Base-by-base conservation (phyloP, 2,888 invertebrate species). In the Lycophotia porphyrea region DNA sequence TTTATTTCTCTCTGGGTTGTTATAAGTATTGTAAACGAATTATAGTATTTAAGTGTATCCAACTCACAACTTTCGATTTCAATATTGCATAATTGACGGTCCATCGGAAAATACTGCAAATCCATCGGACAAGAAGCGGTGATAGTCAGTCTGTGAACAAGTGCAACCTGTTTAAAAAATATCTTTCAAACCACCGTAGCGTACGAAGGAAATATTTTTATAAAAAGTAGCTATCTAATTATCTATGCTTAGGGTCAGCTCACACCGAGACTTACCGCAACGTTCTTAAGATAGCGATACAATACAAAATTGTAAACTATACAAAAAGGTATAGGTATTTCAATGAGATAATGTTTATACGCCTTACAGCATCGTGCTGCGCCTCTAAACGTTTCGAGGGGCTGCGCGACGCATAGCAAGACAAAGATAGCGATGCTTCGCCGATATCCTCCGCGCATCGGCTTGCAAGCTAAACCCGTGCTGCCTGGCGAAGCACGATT, bases 1-100 rank as follows among this genome's bases (percentile, higher is more conserved):
- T 64, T 75, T 71, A 71, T 70, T 84, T 69, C 74, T 82, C 71
- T 80, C 44, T 74, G 61, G 60, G 74, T 67, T 81, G 70, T 77
- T 69, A 55, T 73, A 85, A 74, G 64, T 83, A 89, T 78, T 63
- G 66, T 72, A 88, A 87, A 84, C 85, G 63, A 87, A 82, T 72
- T 55, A 78, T 65, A 73, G 31, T 68, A 74, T 31, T 60, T 36
- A 77, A 64, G 58, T 55, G 9, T 80, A 70, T 68, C 18, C 15
- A 82, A 99, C 99, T 99, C 97, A 99, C 99, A 99, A 97, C 99
- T 99, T 97, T 99, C 99, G 90, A 99, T 98, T 97, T 99, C 99
- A 94, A 99, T 98, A 94, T 98, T 98, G 96, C 99, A 99, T 88
- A 98, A 97, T 95, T 99, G 99, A 92, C 98, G 97, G 95, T 99